Conservation (phyloP, 2,113 vertebrate genomes). For the Aldabrachelys gigantea region DNA sequence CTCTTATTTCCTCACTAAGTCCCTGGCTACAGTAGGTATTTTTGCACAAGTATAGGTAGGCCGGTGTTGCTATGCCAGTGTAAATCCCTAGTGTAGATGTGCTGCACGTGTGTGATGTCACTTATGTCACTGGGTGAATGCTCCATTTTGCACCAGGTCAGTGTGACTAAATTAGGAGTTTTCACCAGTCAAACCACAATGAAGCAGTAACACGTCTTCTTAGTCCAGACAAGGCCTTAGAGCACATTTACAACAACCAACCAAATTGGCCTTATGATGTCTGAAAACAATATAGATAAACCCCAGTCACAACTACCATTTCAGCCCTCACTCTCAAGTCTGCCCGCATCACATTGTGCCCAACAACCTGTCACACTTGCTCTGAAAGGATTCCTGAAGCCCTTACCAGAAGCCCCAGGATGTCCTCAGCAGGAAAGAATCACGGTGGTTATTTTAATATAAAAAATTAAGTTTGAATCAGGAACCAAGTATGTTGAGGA, state of each 20-base stretch:
- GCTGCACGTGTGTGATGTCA: not conserved
- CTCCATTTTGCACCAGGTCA: not conserved
- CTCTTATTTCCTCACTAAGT: not conserved
- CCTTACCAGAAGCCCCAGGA: not conserved
- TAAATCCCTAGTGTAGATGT: not conserved
- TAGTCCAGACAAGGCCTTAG: fast-evolving
- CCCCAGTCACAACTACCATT: not conserved
- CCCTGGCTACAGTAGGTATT: fast-evolving
- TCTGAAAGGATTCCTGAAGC: not conserved
- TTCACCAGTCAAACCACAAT: not conserved
- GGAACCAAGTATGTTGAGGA: not conserved
- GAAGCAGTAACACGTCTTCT: not conserved
- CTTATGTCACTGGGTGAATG: not conserved
- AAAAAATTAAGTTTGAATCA: not conserved
- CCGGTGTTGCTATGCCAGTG: too few relatives aligned
- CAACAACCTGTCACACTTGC: not conserved
- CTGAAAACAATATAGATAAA: not conserved
- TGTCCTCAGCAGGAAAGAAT: not conserved
- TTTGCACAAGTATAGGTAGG: not conserved
- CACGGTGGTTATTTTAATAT: not conserved
- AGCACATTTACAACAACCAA: fast-evolving
- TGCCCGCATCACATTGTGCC: not conserved
- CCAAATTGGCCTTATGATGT: not conserved
- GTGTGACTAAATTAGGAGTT: not conserved
- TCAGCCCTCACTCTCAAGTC: fast-evolving